Conservation (phyloP, 1,140 invertebrate species). For the Pentalonia nigronervosa region DNA sequence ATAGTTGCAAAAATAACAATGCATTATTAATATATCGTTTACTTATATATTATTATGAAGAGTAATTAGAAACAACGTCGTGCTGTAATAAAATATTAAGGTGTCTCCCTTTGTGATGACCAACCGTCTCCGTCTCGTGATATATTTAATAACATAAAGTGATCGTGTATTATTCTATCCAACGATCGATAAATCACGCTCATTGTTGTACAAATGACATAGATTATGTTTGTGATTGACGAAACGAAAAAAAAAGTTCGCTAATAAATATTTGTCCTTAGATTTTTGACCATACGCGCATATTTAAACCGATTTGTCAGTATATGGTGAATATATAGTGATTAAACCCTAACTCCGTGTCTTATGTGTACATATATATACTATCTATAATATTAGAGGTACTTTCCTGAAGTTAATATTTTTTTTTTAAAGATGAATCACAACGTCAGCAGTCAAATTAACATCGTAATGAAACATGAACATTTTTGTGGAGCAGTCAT, state of each 20-base stretch:
- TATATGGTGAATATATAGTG: neutral
- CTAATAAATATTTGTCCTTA: neutral
- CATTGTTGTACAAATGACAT: neutral
- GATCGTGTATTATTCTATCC: neutral
- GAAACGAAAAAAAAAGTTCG: neutral
- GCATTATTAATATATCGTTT: neutral
- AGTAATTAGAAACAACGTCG: neutral
- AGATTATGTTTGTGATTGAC: too few relatives aligned
- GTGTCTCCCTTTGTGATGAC: neutral
- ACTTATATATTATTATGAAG: neutral
- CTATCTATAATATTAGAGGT: too few relatives aligned
- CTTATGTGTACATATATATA: neutral
- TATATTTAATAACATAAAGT: neutral
- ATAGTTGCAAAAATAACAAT: neutral
- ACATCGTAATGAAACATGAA: conserved; percentile 17
- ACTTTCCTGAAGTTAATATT: neutral
- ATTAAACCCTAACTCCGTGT: neutral
- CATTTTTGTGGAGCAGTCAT: neutral
- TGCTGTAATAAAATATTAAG: neutral
- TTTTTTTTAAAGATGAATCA: neutral
- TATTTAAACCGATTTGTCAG: neutral
- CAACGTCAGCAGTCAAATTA: neutral
- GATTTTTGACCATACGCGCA: neutral
- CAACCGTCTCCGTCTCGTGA: neutral
- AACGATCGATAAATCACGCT: neutral